Evolutionary conservation across 2,797 vertebrate species (phyloP), one percentile per base, ranked within the genome.

Genomic region (Nannoperca australis): DNA sequence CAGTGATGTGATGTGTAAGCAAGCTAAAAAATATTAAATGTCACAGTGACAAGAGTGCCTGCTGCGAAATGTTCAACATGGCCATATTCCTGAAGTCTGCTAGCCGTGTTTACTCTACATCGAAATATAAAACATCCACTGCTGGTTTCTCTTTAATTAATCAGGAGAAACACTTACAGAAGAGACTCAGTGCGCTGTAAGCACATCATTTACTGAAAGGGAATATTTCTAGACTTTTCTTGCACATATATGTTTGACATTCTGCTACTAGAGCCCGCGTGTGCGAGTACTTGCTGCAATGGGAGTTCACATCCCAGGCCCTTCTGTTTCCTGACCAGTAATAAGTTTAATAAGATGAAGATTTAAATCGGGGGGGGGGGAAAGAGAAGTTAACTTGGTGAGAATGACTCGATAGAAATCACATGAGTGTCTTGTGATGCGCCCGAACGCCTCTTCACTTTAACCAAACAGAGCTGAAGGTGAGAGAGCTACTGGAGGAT

Each of bases 401-500:
- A 84, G 87, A 82, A 83, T 24, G 80, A 87, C 74, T 90, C 71
- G 59, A 88, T 79, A 70, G 81, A 62, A 90, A 91, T 88, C 85
- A 90, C 78, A 76, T 60, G 79, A 81, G 80, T 49, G 44, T 70
- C 75, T 85, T 66, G 78, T 42, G 75, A 82, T 11, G 76, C 7
- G 87, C 82, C 84, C 81, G 81, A 72, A 92, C 91, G 92, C 92
- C 93, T 93, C 93, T 76, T 93, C 92, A 91, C 86, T 92, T 88
- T 84, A 90, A 89, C 87, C 89, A 90, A 86, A 89, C 72, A 78
- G 89, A 88, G 88, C 89, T 87, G 88, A 92, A 91, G 91, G 92
- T 92, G 92, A 93, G 85, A 61, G 82, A 91, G 91, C 79, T 81
- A 78, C 87, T 83, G 83, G 78, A 88, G 92, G 84, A 91, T 62